Conservation (phyloP, 2,888 invertebrate genomes). For the Drosophila vallismaia region DNA sequence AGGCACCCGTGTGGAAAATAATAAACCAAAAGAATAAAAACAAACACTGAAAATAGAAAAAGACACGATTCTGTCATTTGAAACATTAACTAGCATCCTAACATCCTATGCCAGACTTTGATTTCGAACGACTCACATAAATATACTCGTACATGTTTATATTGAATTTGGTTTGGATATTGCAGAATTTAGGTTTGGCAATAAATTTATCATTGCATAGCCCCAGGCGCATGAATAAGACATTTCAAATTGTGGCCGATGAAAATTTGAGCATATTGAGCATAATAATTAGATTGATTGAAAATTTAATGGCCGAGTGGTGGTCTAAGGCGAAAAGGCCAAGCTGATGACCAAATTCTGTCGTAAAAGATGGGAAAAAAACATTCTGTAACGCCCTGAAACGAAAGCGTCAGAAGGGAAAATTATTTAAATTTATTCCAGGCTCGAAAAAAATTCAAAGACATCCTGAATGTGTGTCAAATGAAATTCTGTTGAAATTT, state of each 20-base stretch:
- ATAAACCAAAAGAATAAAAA: conserved; percentile 44
- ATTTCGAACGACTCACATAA: conserved; percentile 6
- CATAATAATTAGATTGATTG: conserved; percentile 42
- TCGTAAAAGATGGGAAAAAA: conserved; percentile 16
- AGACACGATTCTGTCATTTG: conserved; percentile 11
- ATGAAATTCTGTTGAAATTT: conserved; percentile 68
- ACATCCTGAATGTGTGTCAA: conserved; percentile 61
- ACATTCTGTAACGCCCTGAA: conserved; percentile 37
- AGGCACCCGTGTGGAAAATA: conserved; percentile 71
- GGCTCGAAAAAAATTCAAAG: conserved; percentile 24
- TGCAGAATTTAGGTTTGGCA: background rate
- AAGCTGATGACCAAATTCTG: background rate
- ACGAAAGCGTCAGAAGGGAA: conserved; percentile 49
- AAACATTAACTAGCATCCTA: conserved; percentile 4
- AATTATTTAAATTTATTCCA: conserved; percentile 77
- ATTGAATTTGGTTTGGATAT: conserved; percentile 7
- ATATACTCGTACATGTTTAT: background rate
- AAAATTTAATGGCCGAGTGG: conserved; percentile 33
- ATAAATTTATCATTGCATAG: conserved; percentile 53
- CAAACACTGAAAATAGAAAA: conserved; percentile 20
- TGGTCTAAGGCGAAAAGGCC: conserved; percentile 8
- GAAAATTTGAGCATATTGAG: conserved; percentile 18
- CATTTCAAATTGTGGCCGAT: conserved; percentile 26
- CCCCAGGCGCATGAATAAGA: conserved; percentile 35
- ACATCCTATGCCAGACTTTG: conserved; percentile 24